Evolutionary conservation across 2,113 vertebrate genomes (phyloP), one percentile per base, ranked within the genome.

Genomic region (Saccopteryx bilineata): DNA sequence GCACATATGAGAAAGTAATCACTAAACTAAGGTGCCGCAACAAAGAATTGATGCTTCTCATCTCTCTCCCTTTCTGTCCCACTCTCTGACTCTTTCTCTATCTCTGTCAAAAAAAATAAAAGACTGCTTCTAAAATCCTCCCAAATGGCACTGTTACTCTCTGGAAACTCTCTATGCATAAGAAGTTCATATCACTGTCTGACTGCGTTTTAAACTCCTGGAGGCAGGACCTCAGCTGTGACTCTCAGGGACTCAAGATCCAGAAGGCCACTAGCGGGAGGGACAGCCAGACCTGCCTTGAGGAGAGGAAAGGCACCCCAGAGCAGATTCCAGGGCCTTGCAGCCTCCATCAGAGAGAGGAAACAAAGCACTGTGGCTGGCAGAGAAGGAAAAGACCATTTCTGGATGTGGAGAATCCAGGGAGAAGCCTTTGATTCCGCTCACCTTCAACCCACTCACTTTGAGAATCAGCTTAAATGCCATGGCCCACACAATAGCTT

Each of bases 121-220:
- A 94, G 13, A 8, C n/a, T 17, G 8, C 66, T 87, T 84, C 14
- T 13, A 31, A 80, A 81, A 75, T 23, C 58, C 68, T 95, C 81
- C 24, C 84, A 50, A 83, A 90, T 56, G 58, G 46, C 54, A 54
- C 76, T 2, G 0, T 61, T 76, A 76, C 52, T 93, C 39, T 83
- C 61, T 85, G 71, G 33, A 72, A 95, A 83, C 93, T 86, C 17
- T 31, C 76, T 46, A 9, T 6, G 28, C 61, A 31, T 87, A 72
- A 90, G 26, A 93, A 24, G n/a, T 86, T 15, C 74, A 31, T 10
- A 13, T 50, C 1, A 0, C 60, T 54, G 17, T 65, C 72, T 72
- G 46, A 13, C 19, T 88, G 56, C 15, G 52, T 50, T 61, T 76
- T 76, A 76, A 91, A 50, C 9, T 18, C 23, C 31, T 39, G 9